Conservation (phyloP, 2,888 invertebrate genomes). For the Pterostichus madidus region DNA sequence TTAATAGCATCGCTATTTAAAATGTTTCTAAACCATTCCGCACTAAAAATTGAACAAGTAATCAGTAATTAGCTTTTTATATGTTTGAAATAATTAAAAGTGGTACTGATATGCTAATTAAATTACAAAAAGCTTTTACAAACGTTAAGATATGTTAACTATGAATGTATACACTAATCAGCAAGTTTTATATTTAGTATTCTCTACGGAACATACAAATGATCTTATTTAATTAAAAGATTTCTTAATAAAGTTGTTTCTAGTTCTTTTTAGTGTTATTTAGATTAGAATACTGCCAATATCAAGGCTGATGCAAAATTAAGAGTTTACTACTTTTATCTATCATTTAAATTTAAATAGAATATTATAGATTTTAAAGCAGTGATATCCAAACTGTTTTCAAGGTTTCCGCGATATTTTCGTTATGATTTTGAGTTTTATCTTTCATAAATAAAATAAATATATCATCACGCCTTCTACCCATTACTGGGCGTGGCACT, state of each 20-base stretch:
- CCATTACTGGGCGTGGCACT: too few relatives aligned
- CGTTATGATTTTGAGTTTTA: too few relatives aligned
- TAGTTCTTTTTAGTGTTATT: slow-evolving; percentile 33
- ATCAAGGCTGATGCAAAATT: slow-evolving; percentile 15
- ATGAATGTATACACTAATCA: slow-evolving; percentile 56
- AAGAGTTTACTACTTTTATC: slow-evolving; percentile 23
- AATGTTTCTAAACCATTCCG: neutral
- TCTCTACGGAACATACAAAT: slow-evolving; percentile 48
- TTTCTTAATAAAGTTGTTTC: slow-evolving; percentile 57
- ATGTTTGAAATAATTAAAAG: slow-evolving; percentile 57
- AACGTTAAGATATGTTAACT: slow-evolving; percentile 59
- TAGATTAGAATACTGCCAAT: slow-evolving; percentile 37
- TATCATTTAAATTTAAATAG: neutral
- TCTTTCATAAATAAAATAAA: too few relatives aligned
- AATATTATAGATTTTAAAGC: neutral
- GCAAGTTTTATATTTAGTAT: slow-evolving; percentile 58
- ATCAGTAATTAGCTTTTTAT: slow-evolving; percentile 57
- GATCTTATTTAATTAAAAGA: slow-evolving; percentile 59
- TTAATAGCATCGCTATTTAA: slow-evolving; percentile 1
- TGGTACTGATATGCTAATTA: slow-evolving; percentile 56
- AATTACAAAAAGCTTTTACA: slow-evolving; percentile 65
- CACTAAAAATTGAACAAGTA: slow-evolving; percentile 12
- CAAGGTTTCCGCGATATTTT: too few relatives aligned
- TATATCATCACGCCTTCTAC: too few relatives aligned
- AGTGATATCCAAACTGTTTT: too few relatives aligned